Evolutionary conservation across 2,888 invertebrate genomes (phyloP), one percentile per base, ranked within the genome.

Genomic region (Agriopis leucophaearia): DNA sequence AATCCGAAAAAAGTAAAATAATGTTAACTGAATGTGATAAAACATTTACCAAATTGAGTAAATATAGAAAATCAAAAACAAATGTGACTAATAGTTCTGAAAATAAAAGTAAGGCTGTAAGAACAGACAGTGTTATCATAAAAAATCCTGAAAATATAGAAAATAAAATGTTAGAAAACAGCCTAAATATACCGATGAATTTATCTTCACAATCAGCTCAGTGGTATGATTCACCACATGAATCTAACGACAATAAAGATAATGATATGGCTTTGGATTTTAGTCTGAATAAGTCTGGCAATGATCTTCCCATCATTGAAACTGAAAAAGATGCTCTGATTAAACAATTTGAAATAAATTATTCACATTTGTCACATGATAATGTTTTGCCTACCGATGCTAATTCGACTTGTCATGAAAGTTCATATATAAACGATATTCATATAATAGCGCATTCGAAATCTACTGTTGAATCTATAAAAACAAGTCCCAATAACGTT

Each of bases 51-150:
- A 92, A 91, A 82, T 81, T 92, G 62, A 92, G 91, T 75, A 91
- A 92, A 76, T 91, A 88, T 71, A 86, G 92, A 74, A 93, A 91
- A 82, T 70, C 75, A 36, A 91, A 88, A 78, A 76, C 73, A 64
- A 73, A 56, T 70, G 76, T 76, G 18, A 57, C 70, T 16, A 81
- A 81, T 13, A 52, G 58, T 6, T 76, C 77, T 65, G 81, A 82
- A 58, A 78, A 74, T 61, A 66, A 73, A 42, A 57, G 74, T 55
- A 85, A 83, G 71, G 77, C 78, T 70, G 72, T 82, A 47, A 85
- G 94, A 82, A 92, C 88, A 44, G 89, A 94, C 71, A 94, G 94
- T 78, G 94, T 94, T 1, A 94, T 94, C 42, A 93, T 93, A 69
- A 92, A 93, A 85, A 94, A 93, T 82, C 93, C 93, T 12, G 94